phyloP scores from a whole-genome alignment of 1,140 invertebrate genomes.

The Drosophila mojavensis region DNA sequence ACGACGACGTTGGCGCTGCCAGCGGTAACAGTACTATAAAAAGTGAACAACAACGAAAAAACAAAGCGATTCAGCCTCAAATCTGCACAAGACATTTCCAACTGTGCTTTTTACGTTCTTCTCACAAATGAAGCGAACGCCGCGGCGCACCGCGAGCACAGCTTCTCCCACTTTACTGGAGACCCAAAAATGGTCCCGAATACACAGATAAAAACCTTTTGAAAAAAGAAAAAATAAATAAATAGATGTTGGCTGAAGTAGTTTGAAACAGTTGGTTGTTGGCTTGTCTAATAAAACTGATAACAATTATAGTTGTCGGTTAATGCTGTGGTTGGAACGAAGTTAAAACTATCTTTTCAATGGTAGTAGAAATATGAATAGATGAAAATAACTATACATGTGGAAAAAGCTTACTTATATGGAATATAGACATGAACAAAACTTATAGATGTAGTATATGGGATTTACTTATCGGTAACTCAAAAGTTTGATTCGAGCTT shows the following conservation, averaged over 20 bases:
- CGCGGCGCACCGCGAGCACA: conserved; percentile 43
- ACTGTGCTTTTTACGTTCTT: conserved; percentile 54
- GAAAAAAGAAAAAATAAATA: background rate
- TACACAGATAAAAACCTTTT: conserved; percentile 20
- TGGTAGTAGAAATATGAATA: too few relatives aligned
- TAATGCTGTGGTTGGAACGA: too few relatives aligned
- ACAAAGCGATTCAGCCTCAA: conserved; percentile 51
- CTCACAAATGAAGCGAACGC: conserved; percentile 52
- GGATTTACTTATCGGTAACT: too few relatives aligned
- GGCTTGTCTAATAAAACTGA: background rate
- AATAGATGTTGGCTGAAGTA: conserved; percentile 5
- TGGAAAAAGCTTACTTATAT: too few relatives aligned
- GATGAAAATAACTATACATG: too few relatives aligned
- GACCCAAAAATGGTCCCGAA: conserved; percentile 22
- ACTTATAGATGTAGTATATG: too few relatives aligned
- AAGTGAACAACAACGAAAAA: conserved; percentile 30
- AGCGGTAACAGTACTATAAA: conserved; percentile 45
- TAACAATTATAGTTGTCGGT: background rate
- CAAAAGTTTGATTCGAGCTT: too few relatives aligned
- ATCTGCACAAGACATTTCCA: conserved; percentile 69
- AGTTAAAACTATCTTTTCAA: too few relatives aligned
- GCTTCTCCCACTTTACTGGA: conserved; percentile 21
- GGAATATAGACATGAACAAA: too few relatives aligned
- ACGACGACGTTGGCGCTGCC: conserved; percentile 2
- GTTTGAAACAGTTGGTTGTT: conserved; percentile 9